Evolutionary conservation across 2,113 vertebrate species (phyloP).

Genomic region (Cyprinodon tularosa): DNA sequence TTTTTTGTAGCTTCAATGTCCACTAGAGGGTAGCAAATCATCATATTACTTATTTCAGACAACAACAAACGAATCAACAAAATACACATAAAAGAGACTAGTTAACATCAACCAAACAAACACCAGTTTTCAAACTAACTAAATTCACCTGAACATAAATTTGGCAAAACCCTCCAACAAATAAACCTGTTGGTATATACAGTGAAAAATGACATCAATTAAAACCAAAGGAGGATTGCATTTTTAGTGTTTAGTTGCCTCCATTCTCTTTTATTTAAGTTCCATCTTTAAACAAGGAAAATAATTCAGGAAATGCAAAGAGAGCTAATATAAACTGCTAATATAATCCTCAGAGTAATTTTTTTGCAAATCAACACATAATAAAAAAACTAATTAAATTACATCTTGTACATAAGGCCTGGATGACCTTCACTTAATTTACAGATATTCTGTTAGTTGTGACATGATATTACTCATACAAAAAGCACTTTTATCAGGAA

Average conservation of each 20-base stretch:
- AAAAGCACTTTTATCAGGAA: no score
- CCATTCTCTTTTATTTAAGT: neutral
- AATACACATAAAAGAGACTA: no score
- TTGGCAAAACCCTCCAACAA: no score
- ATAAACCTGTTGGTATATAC: no score
- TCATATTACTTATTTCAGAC: neutral
- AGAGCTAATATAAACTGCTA: neutral
- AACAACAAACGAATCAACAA: no score
- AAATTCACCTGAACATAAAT: no score
- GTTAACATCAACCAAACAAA: no score
- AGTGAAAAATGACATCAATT: neutral
- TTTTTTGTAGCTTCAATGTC: neutral
- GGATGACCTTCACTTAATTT: neutral
- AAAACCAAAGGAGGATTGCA: neutral
- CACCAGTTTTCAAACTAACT: no score
- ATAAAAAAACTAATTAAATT: neutral
- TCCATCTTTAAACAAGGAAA: neutral
- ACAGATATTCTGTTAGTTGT: neutral
- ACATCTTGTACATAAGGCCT: neutral
- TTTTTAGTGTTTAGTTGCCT: neutral
- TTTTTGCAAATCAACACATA: neutral
- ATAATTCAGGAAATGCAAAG: neutral
- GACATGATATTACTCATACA: no score
- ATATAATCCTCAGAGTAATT: no score
- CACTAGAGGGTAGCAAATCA: conserved; percentile 26